These are phyloP conservation scores for Pangasius mekongensis DNA, from an alignment of 2,797 vertebrate species.

Conservation along the genomic window DNA sequence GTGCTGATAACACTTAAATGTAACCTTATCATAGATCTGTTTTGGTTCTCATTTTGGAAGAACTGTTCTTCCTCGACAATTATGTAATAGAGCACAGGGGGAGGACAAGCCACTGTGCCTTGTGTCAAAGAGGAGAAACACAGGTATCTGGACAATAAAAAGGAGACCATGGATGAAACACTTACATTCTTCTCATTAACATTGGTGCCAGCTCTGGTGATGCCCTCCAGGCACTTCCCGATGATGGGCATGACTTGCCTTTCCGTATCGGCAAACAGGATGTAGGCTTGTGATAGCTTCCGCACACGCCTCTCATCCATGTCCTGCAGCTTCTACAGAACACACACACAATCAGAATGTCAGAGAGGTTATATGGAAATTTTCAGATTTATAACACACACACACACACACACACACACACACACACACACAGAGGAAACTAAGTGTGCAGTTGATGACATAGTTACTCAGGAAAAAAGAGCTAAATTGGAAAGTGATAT, in stretches of 20 bases:
- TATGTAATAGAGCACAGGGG: not conserved
- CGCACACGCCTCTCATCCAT: slow-evolving; percentile 83
- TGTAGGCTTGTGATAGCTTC: slow-evolving; percentile 81
- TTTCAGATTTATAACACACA: not conserved
- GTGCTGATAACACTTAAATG: not conserved
- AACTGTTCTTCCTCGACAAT: too few relatives aligned
- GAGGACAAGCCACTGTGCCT: not conserved
- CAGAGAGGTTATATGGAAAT: not conserved
- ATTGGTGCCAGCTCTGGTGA: slow-evolving; percentile 81
- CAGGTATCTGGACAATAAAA: not conserved
- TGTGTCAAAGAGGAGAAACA: not conserved
- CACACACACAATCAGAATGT: not conserved
- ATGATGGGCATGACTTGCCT: slow-evolving; percentile 88
- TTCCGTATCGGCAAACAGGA: slow-evolving; percentile 84
- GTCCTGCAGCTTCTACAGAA: slow-evolving; percentile 83
- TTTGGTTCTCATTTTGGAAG: not conserved
- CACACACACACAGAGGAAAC: slow-evolving; percentile 2
- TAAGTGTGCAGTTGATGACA: not conserved
- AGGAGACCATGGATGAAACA: not conserved
- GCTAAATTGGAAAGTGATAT: not conserved
- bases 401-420: slow-evolving; percentile 13
- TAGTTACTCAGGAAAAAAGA: not conserved
- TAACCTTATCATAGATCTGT: not conserved
- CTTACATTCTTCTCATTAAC: slow-evolving; percentile 85
- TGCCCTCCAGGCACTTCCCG: slow-evolving; percentile 89